Evolutionary conservation across 2,888 invertebrate species (phyloP), one percentile per base, ranked within the genome.

Genomic region (Habroteleia sp.): DNA sequence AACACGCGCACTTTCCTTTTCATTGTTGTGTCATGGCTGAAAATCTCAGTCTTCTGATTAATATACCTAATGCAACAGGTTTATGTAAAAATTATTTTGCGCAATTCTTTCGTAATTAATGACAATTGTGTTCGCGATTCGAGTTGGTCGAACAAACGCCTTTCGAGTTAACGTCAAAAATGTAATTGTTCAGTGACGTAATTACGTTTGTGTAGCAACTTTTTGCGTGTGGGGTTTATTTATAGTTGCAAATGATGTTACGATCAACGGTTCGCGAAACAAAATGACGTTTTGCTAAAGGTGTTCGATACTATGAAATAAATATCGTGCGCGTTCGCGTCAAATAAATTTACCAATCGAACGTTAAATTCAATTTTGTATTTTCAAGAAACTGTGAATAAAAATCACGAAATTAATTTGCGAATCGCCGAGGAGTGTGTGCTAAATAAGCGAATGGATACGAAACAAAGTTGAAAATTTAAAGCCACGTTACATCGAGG

Each of bases 1-100:
- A 66, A 54, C 54, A 31, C 66, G 65, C 37, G 23, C n/a, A 66
- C 66, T 66, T 66, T 66, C 66, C 54, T 54, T 66, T 66, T 56
- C 66, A 66, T 56, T 66, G 66, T 66, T 66, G 66, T 66, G 56
- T 39, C 66, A 42, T 16, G 27, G 37, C 44, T 48, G 3, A 7
- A 63, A 50, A 13, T 50, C 50, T 33, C 14, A 29, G 31, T 10
- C 25, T 13, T 13, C 29, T 39, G 41, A 63, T 50, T 63, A 63
- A 50, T 54, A 37, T 17, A 29, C 31, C 46, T 17, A 31, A 17
- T 31, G 27, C 14, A 27, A 8, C 0, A 4, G 29, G 4, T 17
- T 29, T 31, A 52, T 39, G 27, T 39, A 56, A 14, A 56, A 31
- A 42, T 42, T 4, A 41, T 14, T 13, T 33, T 56, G 16, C 23